A percentile compares a stretch with the other conserved stretches of the same genome.
These are phyloP conservation scores for Nycticryphes semicollaris DNA, from an alignment of 2,113 vertebrate genomes.

Conservation along the genomic window DNA sequence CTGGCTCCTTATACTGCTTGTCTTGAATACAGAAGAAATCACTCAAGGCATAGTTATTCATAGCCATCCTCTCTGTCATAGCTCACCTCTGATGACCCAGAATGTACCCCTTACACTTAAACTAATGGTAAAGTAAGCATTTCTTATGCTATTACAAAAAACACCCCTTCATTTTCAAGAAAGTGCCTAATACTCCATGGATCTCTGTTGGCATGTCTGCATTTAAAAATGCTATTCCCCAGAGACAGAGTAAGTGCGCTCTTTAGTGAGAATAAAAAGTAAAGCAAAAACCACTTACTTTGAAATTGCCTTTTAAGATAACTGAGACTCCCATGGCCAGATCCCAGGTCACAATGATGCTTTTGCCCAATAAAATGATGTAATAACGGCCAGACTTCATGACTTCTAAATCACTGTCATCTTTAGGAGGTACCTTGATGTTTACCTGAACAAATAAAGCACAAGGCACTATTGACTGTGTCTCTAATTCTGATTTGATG, in stretches of 20 bases:
- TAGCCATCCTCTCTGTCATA: neutral
- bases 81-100: neutral
- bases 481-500: neutral
- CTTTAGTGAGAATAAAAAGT: neutral
- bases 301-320: conserved; percentile 83
- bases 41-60: neutral
- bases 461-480: neutral
- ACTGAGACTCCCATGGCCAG: conserved; percentile 81
- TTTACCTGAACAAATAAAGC: conserved; percentile 76
- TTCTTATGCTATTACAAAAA: neutral
- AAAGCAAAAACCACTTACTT: conserved; percentile 71
- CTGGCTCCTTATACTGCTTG: neutral
- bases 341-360: conserved; percentile 90
- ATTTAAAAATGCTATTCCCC: neutral
- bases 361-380: conserved; percentile 83
- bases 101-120: neutral
- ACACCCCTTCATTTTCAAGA: neutral
- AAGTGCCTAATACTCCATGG: neutral
- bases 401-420: conserved; percentile 82
- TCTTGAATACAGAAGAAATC: neutral
- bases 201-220: neutral
- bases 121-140: neutral
- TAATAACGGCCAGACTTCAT: conserved; percentile 86
- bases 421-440: conserved; percentile 81
- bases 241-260: neutral